Percentiles rank a stretch among this genome's conserved stretches.
Evolutionary conservation across 2,888 invertebrate genomes (phyloP).

Genomic region (Spisula subtruncata): DNA sequence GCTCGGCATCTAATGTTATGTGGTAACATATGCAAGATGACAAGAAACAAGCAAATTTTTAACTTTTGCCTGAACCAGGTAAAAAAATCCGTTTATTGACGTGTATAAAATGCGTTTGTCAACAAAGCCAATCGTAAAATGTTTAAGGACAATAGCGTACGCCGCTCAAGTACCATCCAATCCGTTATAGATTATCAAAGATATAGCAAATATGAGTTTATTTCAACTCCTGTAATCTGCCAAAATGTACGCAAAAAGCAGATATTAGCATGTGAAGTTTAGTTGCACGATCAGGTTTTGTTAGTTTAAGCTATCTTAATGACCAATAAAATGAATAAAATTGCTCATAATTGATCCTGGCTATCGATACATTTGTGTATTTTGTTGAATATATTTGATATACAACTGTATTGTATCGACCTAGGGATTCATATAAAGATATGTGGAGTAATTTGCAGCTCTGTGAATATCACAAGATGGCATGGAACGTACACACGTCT

Average conservation of each 20-base stretch:
- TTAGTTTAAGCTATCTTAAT: slow-evolving; percentile 11
- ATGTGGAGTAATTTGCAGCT: background rate
- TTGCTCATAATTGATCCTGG: background rate
- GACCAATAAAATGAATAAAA: background rate
- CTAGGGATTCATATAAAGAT: background rate
- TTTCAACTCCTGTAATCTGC: background rate
- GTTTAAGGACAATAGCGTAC: background rate
- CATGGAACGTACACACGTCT: background rate
- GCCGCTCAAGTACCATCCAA: background rate
- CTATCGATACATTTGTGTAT: background rate
- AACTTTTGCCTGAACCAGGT: background rate
- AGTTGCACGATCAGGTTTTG: background rate
- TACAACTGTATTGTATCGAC: slow-evolving; percentile 6
- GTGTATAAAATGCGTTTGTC: background rate
- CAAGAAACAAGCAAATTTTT: too few relatives aligned
- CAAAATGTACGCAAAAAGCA: background rate
- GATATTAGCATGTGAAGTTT: background rate
- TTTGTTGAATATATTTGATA: background rate
- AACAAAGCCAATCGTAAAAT: background rate
- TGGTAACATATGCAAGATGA: too few relatives aligned
- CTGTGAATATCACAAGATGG: background rate
- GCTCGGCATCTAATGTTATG: too few relatives aligned
- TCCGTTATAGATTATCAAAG: background rate
- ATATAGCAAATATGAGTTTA: background rate
- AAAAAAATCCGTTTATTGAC: background rate